A percentile compares a stretch with the other conserved stretches of the same genome.
These are phyloP conservation scores for Orthonychiurus folsomi DNA, from an alignment of 2,888 invertebrate genomes.

Conservation along the genomic window DNA sequence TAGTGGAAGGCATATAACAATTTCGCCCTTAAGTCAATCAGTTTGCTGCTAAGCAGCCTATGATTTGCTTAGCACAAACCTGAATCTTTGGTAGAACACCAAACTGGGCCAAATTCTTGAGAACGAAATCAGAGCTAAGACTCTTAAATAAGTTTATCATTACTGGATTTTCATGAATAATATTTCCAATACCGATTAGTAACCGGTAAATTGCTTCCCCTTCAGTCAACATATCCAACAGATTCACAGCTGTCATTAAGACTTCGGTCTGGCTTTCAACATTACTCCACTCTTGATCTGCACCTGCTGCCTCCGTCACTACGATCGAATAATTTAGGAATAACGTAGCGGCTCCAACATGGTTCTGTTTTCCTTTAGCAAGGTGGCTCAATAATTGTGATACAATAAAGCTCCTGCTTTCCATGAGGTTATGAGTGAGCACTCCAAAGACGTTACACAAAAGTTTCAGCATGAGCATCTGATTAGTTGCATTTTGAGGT, in stretches of 20 bases:
- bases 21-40: not conserved
- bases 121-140: constrained; percentile 25
- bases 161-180: constrained; percentile 21
- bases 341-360: constrained; percentile 66
- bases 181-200: constrained; percentile 33
- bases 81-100: constrained; percentile 33
- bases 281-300: constrained; percentile 54
- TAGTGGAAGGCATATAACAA: not conserved
- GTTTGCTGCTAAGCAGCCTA: constrained; percentile 9
- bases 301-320: constrained; percentile 45
- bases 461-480: constrained; percentile 66
- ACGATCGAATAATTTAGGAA: constrained; percentile 61
- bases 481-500: constrained; percentile 56
- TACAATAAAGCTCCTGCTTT: constrained; percentile 52
- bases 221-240: constrained; percentile 44
- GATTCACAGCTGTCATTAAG: constrained; percentile 67
- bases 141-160: constrained; percentile 28
- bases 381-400: constrained; percentile 50
- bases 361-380: constrained; percentile 52
- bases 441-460: constrained; percentile 68
- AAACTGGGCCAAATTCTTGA: constrained; percentile 21
- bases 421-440: constrained; percentile 53
- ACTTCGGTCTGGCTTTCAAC: constrained; percentile 66
- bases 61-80: constrained; percentile 31
- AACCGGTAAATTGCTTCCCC: constrained; percentile 34